Evolutionary conservation across 2,113 vertebrate species (phyloP).

Genomic region (Campylomormyrus numenius): DNA sequence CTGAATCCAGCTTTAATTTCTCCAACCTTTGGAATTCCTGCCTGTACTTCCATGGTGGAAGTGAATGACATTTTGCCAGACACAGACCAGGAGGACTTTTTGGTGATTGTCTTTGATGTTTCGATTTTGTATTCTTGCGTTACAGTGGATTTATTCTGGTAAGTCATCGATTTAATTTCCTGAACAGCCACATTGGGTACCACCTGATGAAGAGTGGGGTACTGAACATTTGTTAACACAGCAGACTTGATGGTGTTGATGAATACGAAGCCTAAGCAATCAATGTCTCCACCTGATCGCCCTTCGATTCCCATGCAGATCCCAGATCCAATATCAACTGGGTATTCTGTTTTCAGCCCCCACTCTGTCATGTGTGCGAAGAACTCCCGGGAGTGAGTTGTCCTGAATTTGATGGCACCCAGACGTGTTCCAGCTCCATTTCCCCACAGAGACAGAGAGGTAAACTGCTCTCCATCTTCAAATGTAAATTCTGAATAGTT

Average conservation of each 20-base stretch:
- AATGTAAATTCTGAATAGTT: conserved; percentile 25
- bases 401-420: conserved; percentile 35
- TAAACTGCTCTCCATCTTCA: conserved; percentile 28
- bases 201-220: conserved; percentile 29
- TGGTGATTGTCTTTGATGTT: conserved; percentile 27
- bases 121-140: conserved; percentile 6
- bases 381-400: neutral
- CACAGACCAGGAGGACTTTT: conserved; percentile 29
- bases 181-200: conserved; percentile 15
- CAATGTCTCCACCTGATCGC: conserved; percentile 13
- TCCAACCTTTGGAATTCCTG: conserved; percentile 15
- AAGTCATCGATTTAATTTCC: conserved; percentile 24
- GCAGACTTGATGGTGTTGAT: conserved; percentile 27
- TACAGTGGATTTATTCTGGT: neutral
- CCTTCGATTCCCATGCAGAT: conserved; percentile 36
- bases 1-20: neutral
- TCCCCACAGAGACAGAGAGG: conserved; percentile 36
- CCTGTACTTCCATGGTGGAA: conserved; percentile 19
- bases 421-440: conserved; percentile 33
- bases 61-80: neutral
- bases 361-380: conserved; percentile 28
- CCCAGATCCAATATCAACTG: conserved; percentile 30
- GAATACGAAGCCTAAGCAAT: conserved; percentile 28
- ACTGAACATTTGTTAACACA: conserved; percentile 5
- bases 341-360: conserved; percentile 30